Percentiles rank a stretch among this genome's conserved stretches.
Evolutionary conservation across 2,113 vertebrate genomes (phyloP).

Genomic region (Colossoma macropomum): DNA sequence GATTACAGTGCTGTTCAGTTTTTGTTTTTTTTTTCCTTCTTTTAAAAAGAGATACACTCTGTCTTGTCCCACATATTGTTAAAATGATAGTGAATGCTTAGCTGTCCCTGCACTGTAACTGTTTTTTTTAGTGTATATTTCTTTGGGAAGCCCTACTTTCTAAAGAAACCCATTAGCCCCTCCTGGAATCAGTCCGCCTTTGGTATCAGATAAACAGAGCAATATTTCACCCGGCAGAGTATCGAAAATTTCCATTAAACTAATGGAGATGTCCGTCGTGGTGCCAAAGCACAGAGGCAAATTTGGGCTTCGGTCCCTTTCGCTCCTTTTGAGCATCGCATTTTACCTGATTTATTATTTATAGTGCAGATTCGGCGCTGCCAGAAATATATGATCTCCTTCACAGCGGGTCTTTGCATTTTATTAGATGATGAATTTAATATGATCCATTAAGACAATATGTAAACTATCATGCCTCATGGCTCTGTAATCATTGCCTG

Average conservation of each 20-base stretch:
- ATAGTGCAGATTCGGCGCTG: conserved; percentile 17
- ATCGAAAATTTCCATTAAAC: conserved; percentile 24
- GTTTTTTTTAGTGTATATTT: neutral
- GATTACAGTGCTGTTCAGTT: neutral
- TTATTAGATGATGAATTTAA: conserved; percentile 56
- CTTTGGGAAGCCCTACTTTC: neutral
- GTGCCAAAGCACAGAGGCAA: conserved; percentile 24
- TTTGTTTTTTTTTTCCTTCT: neutral
- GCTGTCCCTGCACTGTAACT: neutral
- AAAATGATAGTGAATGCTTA: neutral
- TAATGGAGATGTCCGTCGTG: conserved; percentile 39
- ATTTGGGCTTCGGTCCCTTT: conserved; percentile 23
- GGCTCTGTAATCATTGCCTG: conserved; percentile 52
- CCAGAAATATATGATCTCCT: conserved; percentile 46
- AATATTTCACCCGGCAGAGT: conserved; percentile 35
- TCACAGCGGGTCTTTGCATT: conserved; percentile 39
- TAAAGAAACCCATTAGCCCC: neutral
- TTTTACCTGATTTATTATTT: conserved; percentile 50
- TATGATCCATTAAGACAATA: conserved; percentile 51
- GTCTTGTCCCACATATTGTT: neutral
- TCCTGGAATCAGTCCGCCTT: neutral
- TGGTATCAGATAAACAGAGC: conserved; percentile 35
- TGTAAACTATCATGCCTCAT: conserved; percentile 51
- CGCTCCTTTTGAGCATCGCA: conserved; percentile 35
- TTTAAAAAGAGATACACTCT: neutral